Conservation (phyloP, 2,113 vertebrate species). For the Pomatorhinus ruficollis region DNA sequence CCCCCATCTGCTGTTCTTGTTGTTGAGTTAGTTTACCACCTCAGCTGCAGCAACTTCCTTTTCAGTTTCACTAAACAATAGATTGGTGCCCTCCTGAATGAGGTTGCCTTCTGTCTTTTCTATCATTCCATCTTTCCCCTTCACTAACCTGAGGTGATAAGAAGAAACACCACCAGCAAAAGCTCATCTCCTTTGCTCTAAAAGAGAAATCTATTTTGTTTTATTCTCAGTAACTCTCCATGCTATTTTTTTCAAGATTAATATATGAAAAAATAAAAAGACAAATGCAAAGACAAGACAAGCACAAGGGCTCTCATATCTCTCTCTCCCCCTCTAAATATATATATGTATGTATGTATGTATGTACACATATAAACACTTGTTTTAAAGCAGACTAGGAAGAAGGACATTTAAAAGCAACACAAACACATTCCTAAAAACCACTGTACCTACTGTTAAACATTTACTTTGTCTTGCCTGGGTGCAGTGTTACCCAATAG, state of each 20-base stretch:
- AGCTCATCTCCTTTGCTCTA: accelerated
- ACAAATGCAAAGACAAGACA: background rate
- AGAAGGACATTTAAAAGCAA: background rate
- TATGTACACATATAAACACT: background rate
- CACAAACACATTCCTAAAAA: background rate
- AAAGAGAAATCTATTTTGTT: background rate
- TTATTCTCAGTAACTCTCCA: background rate
- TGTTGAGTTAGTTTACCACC: background rate
- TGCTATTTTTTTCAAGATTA: background rate
- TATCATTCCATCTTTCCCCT: background rate
- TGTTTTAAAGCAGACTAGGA: background rate
- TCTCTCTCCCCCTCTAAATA: background rate
- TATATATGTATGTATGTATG: background rate
- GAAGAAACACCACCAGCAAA: background rate
- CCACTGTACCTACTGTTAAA: background rate
- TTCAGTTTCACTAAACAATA: conserved; percentile 8
- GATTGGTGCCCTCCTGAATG: background rate
- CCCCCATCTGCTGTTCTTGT: background rate
- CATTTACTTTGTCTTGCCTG: background rate
- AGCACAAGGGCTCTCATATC: background rate
- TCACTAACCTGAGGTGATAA: background rate
- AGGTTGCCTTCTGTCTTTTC: background rate
- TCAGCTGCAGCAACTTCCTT: background rate
- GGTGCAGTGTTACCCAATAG: background rate
- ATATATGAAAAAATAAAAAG: background rate